Evolutionary conservation across 2,797 vertebrate genomes (phyloP), one percentile per base, ranked within the genome.

Genomic region (Podargus strigoides): DNA sequence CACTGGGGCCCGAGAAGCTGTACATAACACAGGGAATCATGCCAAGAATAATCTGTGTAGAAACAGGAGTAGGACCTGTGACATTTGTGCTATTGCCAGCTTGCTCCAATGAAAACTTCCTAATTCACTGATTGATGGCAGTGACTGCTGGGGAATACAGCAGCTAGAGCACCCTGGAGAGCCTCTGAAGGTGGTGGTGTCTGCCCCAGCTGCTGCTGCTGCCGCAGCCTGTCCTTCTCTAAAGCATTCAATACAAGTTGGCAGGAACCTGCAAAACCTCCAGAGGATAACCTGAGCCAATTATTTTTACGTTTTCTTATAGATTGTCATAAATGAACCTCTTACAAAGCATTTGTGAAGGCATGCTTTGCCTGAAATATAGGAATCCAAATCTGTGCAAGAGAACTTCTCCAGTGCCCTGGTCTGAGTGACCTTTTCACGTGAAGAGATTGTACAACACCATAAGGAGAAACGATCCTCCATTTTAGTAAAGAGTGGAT

Each of bases 41-140:
- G 0, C 3, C 2, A 2, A 72, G 60, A 62, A 14, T 27, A 20
- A 11, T 55, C 32, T 44, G 3, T 26, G 9, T 56, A 26, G 4
- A 37, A n/a, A 59, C 20, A 64, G 15, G 18, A 28, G 37, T 23
- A 73, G 28, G 42, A 70, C 14, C 15, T 42, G n/a, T 1, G 4
- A 39, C 42, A 32, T 30, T 37, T 34, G 3, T 50, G 24, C 52
- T 49, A 42, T 8, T 74, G 11, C 44, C 46, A 67, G 17, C 10
- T 68, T 86, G 30, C 56, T 69, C 1, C 23, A 59, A 5, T 32
- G 55, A 58, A 70, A 85, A 64, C 6, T 39, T 75, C 16, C 24
- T 56, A 56, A 58, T 69, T 77, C 55, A 39, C n/a, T 0, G 1
- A 10, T 24, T 83, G 52, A 2, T 30, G 59, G 19, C 39, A 70